phyloP scores from a whole-genome alignment of 2,113 vertebrate genomes.

The Ovibos moschatus region DNA sequence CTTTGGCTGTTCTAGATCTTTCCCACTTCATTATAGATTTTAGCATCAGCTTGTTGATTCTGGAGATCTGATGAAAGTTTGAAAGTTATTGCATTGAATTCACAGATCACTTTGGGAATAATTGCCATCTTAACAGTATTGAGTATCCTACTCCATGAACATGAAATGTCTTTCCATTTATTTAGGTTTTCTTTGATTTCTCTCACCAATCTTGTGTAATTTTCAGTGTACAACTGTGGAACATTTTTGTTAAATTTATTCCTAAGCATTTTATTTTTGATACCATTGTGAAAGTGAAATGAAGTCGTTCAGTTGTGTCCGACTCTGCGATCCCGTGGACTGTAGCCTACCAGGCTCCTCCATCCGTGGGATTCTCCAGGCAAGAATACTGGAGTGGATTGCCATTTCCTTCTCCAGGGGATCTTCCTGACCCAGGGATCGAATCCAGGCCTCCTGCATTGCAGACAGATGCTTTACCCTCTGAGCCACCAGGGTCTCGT shows the following conservation, averaged over 20 bases:
- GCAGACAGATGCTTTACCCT: neutral
- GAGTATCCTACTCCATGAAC: neutral
- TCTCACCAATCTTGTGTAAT: neutral
- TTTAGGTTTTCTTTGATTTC: neutral
- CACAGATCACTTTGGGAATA: neutral
- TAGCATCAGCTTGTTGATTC: neutral
- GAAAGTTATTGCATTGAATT: neutral
- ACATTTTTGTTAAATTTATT: neutral
- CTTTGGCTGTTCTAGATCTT: neutral
- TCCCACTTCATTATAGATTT: neutral
- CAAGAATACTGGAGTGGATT: neutral
- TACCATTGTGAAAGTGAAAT: neutral
- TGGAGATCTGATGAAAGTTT: neutral
- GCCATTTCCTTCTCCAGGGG: neutral
- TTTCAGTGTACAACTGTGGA: neutral
- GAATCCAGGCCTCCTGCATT: rapidly evolving
- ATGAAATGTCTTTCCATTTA: neutral
- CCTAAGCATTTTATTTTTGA: neutral
- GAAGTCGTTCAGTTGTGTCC: rapidly evolving
- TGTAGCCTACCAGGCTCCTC: neutral
- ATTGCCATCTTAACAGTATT: neutral
- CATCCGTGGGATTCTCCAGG: neutral
- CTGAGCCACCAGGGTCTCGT: too few species aligned
- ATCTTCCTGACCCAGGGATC: neutral
- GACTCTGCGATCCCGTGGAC: neutral